Evolutionary conservation across 2,888 invertebrate species (phyloP).

Genomic region (Leptinotarsa haldemani): DNA sequence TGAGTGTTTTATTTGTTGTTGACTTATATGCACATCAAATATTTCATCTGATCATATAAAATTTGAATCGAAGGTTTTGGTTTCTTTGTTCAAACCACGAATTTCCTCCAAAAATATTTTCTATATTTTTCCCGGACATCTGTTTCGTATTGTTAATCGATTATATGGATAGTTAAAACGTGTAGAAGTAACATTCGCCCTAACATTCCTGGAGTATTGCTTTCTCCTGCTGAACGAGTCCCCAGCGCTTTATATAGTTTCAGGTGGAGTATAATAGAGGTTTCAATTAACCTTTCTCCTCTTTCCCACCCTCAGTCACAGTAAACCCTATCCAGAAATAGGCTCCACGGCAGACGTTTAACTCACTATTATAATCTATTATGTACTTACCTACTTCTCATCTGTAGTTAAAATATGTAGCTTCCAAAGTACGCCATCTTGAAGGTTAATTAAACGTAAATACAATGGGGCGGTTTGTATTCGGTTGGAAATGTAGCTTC

Average conservation of each 20-base stretch:
- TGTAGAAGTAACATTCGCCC: neutral
- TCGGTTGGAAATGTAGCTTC: slow-evolving; percentile 41
- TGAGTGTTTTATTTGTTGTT: too few relatives aligned
- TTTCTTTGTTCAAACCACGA: too few relatives aligned
- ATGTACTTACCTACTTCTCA: slow-evolving; percentile 57
- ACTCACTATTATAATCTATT: slow-evolving; percentile 60
- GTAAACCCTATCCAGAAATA: slow-evolving; percentile 46
- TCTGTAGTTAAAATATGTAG: slow-evolving; percentile 52
- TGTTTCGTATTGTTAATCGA: too few relatives aligned
- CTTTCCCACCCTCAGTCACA: slow-evolving; percentile 22
- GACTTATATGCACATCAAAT: too few relatives aligned
- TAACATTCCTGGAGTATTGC: neutral
- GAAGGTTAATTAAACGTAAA: slow-evolving; percentile 50
- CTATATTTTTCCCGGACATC: too few relatives aligned
- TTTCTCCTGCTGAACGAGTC: slow-evolving; percentile 57
- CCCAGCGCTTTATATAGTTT: slow-evolving; percentile 58
- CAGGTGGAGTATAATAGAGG: slow-evolving; percentile 64
- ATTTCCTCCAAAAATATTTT: too few relatives aligned
- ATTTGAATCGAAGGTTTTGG: too few relatives aligned
- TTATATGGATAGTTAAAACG: too few relatives aligned
- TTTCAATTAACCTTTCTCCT: slow-evolving; percentile 64
- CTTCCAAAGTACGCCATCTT: slow-evolving; percentile 44
- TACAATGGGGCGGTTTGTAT: slow-evolving; percentile 44
- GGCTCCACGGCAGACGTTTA: slow-evolving; percentile 60
- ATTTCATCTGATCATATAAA: too few relatives aligned